Evolutionary conservation across 2,888 invertebrate species (phyloP), one percentile per base, ranked within the genome.

Genomic region (Onthophagus sagittarius): DNA sequence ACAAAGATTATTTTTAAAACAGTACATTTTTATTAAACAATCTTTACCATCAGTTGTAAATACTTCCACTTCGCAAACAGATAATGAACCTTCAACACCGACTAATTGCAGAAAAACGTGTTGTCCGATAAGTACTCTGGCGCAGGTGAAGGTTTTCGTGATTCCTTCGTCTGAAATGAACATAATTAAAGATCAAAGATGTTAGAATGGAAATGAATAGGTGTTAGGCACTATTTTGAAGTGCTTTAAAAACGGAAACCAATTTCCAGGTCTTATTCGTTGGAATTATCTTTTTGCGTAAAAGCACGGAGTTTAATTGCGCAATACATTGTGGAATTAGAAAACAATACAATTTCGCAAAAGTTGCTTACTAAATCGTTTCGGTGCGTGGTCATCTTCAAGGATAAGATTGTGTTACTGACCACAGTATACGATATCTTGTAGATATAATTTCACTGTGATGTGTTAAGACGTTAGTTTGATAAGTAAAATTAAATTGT

Each of bases 1-100:
- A 74, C 79, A 70, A 77, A 79, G 72, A 74, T 70, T 71, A 73
- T 63, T 69, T 70, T n/a, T 63, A 15, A 63, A 9, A 63, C 14
- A 63, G n/a, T 11, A 15, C 4, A 5, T 67, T 23, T 39, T 53
- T n/a, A n/a, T 71, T 62, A 62, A n/a, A 15, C 9, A 64, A 23
- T 71, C 5, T 53, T 67, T 82, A 93, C 94, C 96, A 86, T 96
- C 94, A 4, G 95, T 94, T 0, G 95, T 94, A 84, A 95, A 97
- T 0, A 96, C 94, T 85, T 96, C 95, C 0, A 97, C 96, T 86
- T 97, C 96, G 83, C 97, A 97, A 0, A 97, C 86, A 6, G 95
- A 95, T 71, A 97, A 86, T 0, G 95, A 94, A 23, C 96, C 95
- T 84, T 96, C 95, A 1, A 96, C 95, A 0, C 96, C 96, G 0